Percentiles rank a stretch among this genome's conserved stretches.
Conservation (phyloP, 2,113 vertebrate genomes). For the Eptesicus fuscus region DNA sequence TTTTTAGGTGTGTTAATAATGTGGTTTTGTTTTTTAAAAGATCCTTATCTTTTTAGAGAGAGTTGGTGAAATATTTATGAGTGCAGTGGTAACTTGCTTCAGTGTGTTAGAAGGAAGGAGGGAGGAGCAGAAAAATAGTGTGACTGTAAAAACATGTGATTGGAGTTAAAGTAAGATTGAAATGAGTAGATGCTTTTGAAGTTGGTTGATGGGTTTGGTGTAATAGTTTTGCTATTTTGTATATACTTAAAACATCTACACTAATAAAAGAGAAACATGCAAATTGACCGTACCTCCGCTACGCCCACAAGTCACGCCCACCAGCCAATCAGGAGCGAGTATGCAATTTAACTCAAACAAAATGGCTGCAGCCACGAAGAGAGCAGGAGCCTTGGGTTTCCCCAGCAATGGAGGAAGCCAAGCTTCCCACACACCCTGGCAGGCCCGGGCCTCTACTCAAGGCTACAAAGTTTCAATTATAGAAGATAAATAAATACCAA, state of each 20-base stretch:
- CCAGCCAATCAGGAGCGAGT: too few relatives aligned
- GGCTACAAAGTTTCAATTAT: too few relatives aligned
- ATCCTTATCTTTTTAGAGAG: background rate
- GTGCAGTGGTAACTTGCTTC: background rate
- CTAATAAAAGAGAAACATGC: too few relatives aligned
- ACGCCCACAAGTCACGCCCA: too few relatives aligned
- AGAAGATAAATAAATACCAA: too few relatives aligned
- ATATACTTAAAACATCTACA: conserved; percentile 13
- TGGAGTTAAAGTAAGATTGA: background rate
- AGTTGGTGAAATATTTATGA: conserved; percentile 3
- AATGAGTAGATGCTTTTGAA: background rate
- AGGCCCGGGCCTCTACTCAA: too few relatives aligned
- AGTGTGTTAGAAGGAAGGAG: background rate
- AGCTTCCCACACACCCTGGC: too few relatives aligned
- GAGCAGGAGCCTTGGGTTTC: too few relatives aligned
- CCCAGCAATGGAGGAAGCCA: too few relatives aligned
- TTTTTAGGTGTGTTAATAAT: background rate
- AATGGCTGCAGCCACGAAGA: too few relatives aligned
- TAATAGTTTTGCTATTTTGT: background rate
- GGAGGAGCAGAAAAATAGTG: background rate
- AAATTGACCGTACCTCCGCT: too few relatives aligned
- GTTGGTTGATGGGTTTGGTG: background rate
- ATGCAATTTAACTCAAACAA: too few relatives aligned
- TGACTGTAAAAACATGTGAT: background rate
- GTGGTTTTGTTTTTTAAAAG: conserved; percentile 13